Evolutionary conservation across 1,140 invertebrate species (phyloP), one percentile per base, ranked within the genome.

Genomic region (Aphelinus certus): DNA sequence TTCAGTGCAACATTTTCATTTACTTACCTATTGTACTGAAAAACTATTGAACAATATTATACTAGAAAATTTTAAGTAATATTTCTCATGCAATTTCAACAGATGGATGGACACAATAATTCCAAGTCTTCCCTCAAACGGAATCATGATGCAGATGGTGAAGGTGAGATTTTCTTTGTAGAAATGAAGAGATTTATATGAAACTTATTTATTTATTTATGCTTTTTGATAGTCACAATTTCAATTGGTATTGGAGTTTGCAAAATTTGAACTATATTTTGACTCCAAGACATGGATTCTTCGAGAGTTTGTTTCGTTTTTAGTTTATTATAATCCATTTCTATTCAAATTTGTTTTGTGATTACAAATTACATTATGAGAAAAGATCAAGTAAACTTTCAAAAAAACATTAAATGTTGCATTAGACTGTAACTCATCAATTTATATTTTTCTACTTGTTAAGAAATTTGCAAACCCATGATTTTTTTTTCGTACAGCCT

Each of bases 71-170:
- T 26, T 61, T 63, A 48, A 63, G 10, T 10, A 1, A 63, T 47
- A 65, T 65, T 53, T 6, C 46, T 46, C 26, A 26, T 26, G 26
- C 26, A 26, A 2, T 58, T 3, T 58, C 63, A 46, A 3, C 48
- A 71, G 58, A 71, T 63, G 60, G 61, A 71, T n/a, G 49, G 51
- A 63, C 69, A 62, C 7, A 6, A 55, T 7, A n/a, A 9, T n/a
- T 46, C 43, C 7, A 26, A 51, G 43, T 62, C 49, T 1, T 53
- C 9, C 47, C 2, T 71, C 3, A 71, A 71, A 61, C 55, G 69
- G 47, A n/a, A 58, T 9, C 3, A 26, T 47, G 69, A 71, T 26
- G 47, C 48, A 42, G 69, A 71, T 55, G 48, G 43, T 62, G 69
- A 71, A 46, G 69, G 69, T 71, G 43, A 47, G 57, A 5, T 55